phyloP scores from a whole-genome alignment of 2,797 vertebrate species.

The Gallinago nigripennis region DNA sequence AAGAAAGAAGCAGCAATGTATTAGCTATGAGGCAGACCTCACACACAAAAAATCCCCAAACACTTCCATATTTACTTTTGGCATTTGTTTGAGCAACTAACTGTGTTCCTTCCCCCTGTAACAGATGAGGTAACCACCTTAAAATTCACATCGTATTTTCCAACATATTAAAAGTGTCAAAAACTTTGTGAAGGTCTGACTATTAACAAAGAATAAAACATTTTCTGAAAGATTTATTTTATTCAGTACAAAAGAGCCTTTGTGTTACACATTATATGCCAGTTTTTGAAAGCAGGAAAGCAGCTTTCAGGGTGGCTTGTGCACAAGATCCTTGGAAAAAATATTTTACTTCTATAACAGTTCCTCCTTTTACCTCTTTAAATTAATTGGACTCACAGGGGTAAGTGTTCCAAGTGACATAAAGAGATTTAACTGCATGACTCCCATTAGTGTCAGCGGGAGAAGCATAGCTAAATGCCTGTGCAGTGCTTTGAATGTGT shows the following conservation, averaged over 20 bases:
- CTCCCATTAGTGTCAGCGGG: slow-evolving; percentile 62
- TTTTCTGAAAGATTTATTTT: slow-evolving; percentile 16
- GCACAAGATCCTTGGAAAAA: neutral
- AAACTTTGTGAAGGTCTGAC: neutral
- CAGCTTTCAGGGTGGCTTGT: neutral
- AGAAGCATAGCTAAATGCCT: slow-evolving; percentile 27
- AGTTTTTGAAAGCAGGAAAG: neutral
- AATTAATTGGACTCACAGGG: slow-evolving; percentile 36
- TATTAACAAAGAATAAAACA: neutral
- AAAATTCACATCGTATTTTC: neutral
- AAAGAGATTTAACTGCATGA: slow-evolving; percentile 56
- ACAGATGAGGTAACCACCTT: neutral
- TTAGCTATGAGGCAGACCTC: neutral
- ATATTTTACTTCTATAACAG: slow-evolving; percentile 13
- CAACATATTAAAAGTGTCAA: neutral
- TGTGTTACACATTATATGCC: neutral
- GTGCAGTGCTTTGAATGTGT: neutral
- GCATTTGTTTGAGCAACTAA: neutral
- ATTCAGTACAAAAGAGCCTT: slow-evolving; percentile 15
- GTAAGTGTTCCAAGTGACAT: slow-evolving; percentile 40
- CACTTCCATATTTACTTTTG: neutral
- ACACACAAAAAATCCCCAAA: neutral
- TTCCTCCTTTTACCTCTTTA: slow-evolving; percentile 32
- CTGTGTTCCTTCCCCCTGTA: neutral
- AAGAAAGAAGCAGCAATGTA: slow-evolving; percentile 37